phyloP scores from a whole-genome alignment of 2,888 invertebrate species.

The Drosophila macrospina region DNA sequence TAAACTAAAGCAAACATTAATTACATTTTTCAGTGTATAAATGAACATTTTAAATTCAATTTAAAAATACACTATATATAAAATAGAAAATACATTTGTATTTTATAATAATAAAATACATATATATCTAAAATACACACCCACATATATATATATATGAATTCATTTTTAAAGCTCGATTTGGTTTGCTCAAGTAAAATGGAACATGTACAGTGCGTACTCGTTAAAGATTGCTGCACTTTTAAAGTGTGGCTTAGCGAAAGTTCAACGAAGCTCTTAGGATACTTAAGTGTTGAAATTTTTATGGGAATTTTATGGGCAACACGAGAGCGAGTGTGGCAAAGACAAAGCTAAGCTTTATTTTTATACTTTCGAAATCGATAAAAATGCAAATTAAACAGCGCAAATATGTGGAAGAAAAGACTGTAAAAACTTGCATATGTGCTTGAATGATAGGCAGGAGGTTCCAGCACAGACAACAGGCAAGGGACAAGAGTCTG shows the following conservation, averaged over 20 bases:
- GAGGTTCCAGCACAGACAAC: conserved; percentile 20
- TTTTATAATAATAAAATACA: too few species aligned
- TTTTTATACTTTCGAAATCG: conserved; percentile 69
- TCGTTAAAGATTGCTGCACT: conserved; percentile 54
- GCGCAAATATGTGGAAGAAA: conserved; percentile 50
- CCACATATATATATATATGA: conserved; percentile 28
- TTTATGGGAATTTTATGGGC: conserved; percentile 75
- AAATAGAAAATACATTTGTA: too few species aligned
- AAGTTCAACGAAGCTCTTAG: conserved; percentile 34
- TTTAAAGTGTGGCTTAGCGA: conserved; percentile 61
- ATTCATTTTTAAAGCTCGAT: conserved; percentile 57
- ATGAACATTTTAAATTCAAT: conserved; percentile 14
- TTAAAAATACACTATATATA: too few species aligned
- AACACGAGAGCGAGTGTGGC: conserved; percentile 52
- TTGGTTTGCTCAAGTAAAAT: conserved; percentile 13
- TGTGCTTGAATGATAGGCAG: conserved; percentile 17
- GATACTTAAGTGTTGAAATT: conserved; percentile 74
- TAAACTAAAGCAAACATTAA: neutral
- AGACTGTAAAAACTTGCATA: conserved; percentile 36
- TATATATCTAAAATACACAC: too few species aligned
- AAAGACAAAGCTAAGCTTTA: conserved; percentile 73
- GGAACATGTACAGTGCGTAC: conserved; percentile 3
- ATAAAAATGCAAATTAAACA: conserved; percentile 82
- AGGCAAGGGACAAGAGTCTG: conserved; percentile 8
- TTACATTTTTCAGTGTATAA: too few species aligned